Conservation (phyloP, 2,113 vertebrate genomes). For the Peucedramus taeniatus region DNA sequence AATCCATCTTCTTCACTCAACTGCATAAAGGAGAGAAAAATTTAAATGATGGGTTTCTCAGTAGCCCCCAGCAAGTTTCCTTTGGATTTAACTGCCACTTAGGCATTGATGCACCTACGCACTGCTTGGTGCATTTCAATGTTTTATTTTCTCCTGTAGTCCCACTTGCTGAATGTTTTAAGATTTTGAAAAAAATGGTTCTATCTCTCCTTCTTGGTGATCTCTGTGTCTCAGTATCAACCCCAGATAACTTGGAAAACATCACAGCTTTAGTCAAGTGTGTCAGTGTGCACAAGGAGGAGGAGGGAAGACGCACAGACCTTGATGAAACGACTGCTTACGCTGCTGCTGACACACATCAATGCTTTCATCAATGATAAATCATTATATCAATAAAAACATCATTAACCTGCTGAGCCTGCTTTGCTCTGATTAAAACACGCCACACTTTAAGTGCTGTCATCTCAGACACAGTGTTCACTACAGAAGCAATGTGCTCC, state of each 20-base stretch:
- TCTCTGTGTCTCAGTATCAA: background rate
- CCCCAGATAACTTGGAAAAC: background rate
- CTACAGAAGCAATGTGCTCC: background rate
- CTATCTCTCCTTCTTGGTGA: background rate
- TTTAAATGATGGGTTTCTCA: background rate
- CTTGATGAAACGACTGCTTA: background rate
- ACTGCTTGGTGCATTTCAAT: background rate
- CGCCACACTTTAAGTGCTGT: rapidly evolving
- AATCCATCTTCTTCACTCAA: constrained; percentile 24
- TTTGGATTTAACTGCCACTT: background rate
- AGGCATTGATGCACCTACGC: background rate
- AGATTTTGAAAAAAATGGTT: background rate
- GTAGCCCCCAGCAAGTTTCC: constrained; percentile 9
- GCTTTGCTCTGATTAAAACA: background rate
- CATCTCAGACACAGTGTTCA: background rate
- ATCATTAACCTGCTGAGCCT: background rate
- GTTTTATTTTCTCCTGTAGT: background rate
- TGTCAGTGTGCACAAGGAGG: background rate
- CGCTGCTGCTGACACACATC: background rate
- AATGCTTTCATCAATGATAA: background rate
- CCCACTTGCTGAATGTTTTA: background rate
- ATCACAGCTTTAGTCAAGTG: background rate
- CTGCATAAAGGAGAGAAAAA: background rate
- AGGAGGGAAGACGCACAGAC: background rate
- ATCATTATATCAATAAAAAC: background rate